A percentile compares a stretch with the other conserved stretches of the same genome.
Evolutionary conservation across 2,113 vertebrate species (phyloP).

Genomic region (Rhizomys pruinosus): DNA sequence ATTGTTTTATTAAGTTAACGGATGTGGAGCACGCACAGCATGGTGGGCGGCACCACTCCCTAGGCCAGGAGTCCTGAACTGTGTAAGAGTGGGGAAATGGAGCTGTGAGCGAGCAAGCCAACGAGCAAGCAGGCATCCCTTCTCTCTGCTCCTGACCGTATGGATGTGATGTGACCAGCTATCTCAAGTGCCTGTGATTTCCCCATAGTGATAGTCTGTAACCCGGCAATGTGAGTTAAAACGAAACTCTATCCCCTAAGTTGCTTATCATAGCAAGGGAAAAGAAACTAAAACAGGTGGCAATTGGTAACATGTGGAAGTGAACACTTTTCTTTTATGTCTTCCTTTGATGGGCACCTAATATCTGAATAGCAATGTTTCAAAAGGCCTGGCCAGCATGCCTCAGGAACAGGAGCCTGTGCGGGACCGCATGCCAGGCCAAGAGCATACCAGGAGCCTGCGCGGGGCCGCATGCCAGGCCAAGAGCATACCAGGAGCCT

Average conservation of each 20-base stretch:
- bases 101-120: too few species aligned
- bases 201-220: not conserved
- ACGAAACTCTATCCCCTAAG: not conserved
- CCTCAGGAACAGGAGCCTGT: not conserved
- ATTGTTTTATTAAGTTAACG: too few species aligned
- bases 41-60: too few species aligned
- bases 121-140: too few species aligned
- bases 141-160: too few species aligned
- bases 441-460: slow-evolving; percentile 89
- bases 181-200: not conserved
- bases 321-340: not conserved
- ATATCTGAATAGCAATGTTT: not conserved
- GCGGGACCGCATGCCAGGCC: fast-evolving
- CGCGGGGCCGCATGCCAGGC: fast-evolving
- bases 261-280: not conserved
- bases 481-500: slow-evolving; percentile 89
- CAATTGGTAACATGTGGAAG: not conserved
- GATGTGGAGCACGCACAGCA: too few species aligned
- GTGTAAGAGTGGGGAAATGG: too few species aligned
- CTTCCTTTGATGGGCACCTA: not conserved
- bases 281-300: not conserved
- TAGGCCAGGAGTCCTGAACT: too few species aligned
- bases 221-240: not conserved
- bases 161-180: not conserved
- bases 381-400: too few species aligned